These are phyloP conservation scores for Pseudomugil gertrudae DNA, from an alignment of 2,797 vertebrate species.

Conservation along the genomic window DNA sequence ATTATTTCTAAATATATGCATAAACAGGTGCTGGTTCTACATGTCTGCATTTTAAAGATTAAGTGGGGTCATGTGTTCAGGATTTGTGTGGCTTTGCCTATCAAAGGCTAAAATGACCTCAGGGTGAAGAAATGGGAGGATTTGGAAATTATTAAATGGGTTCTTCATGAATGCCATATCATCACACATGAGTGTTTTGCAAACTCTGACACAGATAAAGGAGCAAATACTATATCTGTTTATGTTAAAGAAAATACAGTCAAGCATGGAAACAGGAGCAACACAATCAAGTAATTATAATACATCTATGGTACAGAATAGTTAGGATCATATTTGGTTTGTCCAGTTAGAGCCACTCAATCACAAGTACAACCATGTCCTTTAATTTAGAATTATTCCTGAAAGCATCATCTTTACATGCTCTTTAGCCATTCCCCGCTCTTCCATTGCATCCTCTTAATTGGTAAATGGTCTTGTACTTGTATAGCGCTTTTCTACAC, in stretches of 20 bases:
- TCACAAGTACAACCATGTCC: slow-evolving; percentile 40
- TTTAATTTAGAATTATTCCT: slow-evolving; percentile 29
- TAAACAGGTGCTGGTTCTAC: slow-evolving; percentile 43
- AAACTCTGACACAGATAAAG: background rate
- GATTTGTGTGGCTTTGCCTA: slow-evolving; percentile 80
- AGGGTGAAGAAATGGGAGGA: slow-evolving; percentile 39
- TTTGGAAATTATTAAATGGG: slow-evolving; percentile 25
- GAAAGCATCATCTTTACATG: slow-evolving; percentile 24
- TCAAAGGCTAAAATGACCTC: slow-evolving; percentile 64
- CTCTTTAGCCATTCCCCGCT: slow-evolving; percentile 21
- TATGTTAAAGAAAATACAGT: background rate
- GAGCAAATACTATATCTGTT: background rate
- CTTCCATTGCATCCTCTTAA: slow-evolving; percentile 1
- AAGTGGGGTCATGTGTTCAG: slow-evolving; percentile 79
- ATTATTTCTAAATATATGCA: slow-evolving; percentile 36
- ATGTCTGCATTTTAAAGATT: slow-evolving; percentile 72
- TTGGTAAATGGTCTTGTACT: too few species aligned
- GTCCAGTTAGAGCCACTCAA: slow-evolving; percentile 31
- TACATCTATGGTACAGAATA: slow-evolving; percentile 2
- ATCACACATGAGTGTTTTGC: background rate
- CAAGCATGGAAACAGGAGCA: background rate
- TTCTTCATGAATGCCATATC: background rate
- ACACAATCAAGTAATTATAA: background rate
- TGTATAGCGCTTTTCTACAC: too few species aligned
- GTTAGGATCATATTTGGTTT: slow-evolving; percentile 8